Evolutionary conservation across 2,888 invertebrate species (phyloP).

Genomic region (Plemyria rubiginata): DNA sequence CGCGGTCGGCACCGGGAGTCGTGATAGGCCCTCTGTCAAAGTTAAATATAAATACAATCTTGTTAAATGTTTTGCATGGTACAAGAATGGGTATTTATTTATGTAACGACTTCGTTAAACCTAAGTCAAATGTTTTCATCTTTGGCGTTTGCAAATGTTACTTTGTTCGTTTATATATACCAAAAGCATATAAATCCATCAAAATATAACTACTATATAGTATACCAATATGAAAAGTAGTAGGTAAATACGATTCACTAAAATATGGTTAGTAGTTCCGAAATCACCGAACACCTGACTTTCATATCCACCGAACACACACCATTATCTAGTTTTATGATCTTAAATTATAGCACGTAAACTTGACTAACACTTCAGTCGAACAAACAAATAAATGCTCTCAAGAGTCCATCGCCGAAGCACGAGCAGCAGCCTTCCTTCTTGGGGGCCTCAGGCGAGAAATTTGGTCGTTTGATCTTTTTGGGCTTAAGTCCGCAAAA

Average conservation of each 20-base stretch:
- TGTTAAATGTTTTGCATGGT: too few relatives aligned
- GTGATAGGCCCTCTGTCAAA: too few relatives aligned
- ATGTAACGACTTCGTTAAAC: too few relatives aligned
- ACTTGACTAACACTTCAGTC: slow-evolving; percentile 56
- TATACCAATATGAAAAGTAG: background rate
- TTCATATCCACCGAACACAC: background rate
- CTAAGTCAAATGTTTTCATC: background rate
- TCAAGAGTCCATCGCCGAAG: slow-evolving; percentile 78
- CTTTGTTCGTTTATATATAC: background rate
- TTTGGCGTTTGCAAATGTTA: slow-evolving; percentile 18
- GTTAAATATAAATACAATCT: too few relatives aligned
- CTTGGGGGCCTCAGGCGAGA: slow-evolving; percentile 67
- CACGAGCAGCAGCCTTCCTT: slow-evolving; percentile 78
- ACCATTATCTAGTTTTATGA: slow-evolving; percentile 1
- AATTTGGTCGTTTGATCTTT: slow-evolving; percentile 71
- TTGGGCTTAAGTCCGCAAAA: slow-evolving; percentile 65
- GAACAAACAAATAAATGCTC: slow-evolving; percentile 82
- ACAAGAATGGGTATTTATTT: too few relatives aligned
- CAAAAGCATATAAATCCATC: slow-evolving; percentile 8
- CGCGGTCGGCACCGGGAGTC: too few relatives aligned
- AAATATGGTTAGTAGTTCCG: too few relatives aligned
- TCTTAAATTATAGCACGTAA: slow-evolving; percentile 10
- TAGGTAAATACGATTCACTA: background rate
- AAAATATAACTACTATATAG: slow-evolving; percentile 3
- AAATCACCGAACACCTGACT: background rate